Evolutionary conservation across 2,797 vertebrate genomes (phyloP), one percentile per base, ranked within the genome.

Genomic region (Taeniopygia guttata): DNA sequence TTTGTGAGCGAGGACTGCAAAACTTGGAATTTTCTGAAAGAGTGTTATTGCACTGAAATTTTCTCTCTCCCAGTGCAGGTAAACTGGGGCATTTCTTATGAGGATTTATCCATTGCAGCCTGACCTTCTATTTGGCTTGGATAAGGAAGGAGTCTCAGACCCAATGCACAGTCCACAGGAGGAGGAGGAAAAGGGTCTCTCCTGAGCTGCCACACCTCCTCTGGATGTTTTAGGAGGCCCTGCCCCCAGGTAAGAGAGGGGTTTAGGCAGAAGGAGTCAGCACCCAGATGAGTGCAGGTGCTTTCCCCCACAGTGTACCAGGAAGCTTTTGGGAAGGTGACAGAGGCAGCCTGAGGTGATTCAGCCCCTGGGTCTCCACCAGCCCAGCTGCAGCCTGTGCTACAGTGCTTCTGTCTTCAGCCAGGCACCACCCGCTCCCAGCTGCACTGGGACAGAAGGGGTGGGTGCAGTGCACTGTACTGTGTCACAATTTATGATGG

Each of bases 381-480:
- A 77, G 46, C 76, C 23, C 73, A 54, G 62, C 46, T 7, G 1
- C 34, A 67, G 11, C 29, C 36, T 15, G 9, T 25, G 27, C 60
- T 42, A 49, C 2, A 1, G 30, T 62, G 23, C 51, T 73, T 42
- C 42, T 10, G 1, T 43, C 40, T 72, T 64, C 62, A 52, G 34
- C 23, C 34, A 21, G 32, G 48, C 13, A 13, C 16, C 27, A 32
- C 29, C 1, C 0, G 2, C 1, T 59, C 13, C 36, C 26, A 43
- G 62, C 16, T n/a, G 21, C 4, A 1, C 49, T 22, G 5, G n/a
- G 67, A 30, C 34, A 43, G 27, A 38, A 89, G 27, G 16, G 7
- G 11, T 18, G 17, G 14, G 32, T 84, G 45, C 75, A 54, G 27
- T n/a, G 55, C 30, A 2, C 20, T 20, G 77, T n/a, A 19, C 11